Percentiles rank a stretch among this genome's conserved stretches.
Evolutionary conservation across 30 jellyfish, hydroid and myxozoan genomes (phyloP).

Genomic region (Nemopilema nomurai): DNA sequence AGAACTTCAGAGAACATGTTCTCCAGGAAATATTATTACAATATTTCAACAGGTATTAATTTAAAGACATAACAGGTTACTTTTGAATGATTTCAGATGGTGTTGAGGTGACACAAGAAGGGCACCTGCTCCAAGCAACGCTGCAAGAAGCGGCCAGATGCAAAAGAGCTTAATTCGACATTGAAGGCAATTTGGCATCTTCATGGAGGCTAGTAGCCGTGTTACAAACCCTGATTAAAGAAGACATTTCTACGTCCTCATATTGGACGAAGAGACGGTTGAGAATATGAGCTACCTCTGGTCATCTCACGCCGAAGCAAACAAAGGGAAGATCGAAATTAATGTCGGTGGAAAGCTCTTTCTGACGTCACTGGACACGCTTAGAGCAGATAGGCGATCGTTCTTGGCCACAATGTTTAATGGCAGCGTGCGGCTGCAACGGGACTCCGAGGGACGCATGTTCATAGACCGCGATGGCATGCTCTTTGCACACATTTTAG

Average conservation of each 20-base stretch:
- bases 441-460: constrained; percentile 32
- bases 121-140: background rate
- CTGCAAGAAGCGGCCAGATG: no score
- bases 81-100: background rate
- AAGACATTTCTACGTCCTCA: no score
- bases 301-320: background rate
- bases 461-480: constrained; percentile 65
- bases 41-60: background rate
- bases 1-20: no score
- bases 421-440: constrained; percentile 48
- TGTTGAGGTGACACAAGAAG: background rate
- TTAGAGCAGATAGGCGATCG: constrained; percentile 43
- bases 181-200: no score
- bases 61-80: background rate
- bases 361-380: constrained; percentile 41
- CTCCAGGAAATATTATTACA: background rate
- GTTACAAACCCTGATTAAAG: no score
- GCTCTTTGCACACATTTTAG: constrained; percentile 41
- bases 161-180: no score
- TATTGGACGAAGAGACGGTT: no score
- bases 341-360: constrained; percentile 62
- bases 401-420: constrained; percentile 55
- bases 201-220: no score
- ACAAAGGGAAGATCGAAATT: constrained; percentile 10
- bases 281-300: background rate